Percentiles rank a stretch among this genome's conserved stretches.
These are phyloP conservation scores for Spongilla lacustris DNA, from an alignment of 37 sponge, comb jelly and placozoan genomes.

Conservation along the genomic window DNA sequence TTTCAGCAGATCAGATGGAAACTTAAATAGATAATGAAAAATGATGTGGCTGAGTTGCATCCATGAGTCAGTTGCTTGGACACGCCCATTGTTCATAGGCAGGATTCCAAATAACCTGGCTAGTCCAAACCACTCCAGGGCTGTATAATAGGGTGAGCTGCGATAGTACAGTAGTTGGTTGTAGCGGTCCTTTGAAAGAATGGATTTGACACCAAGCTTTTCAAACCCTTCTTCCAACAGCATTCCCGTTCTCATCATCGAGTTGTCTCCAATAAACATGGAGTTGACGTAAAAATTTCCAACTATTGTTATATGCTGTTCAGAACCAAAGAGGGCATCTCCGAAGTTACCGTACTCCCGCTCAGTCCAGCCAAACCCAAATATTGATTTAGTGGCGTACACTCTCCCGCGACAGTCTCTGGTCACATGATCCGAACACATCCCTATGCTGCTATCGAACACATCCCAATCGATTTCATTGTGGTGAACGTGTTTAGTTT, in stretches of 20 bases:
- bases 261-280: conserved; percentile 9
- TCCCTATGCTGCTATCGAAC: too few relatives aligned
- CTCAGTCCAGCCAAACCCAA: conserved; percentile 14
- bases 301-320: too few relatives aligned
- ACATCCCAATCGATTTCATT: too few relatives aligned
- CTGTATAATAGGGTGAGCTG: not conserved
- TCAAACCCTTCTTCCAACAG: not conserved
- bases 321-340: conserved; percentile 3
- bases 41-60: conserved; percentile 7
- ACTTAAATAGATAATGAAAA: conserved; percentile 8
- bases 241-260: not conserved
- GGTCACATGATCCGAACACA: too few relatives aligned
- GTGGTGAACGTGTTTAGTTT: too few relatives aligned
- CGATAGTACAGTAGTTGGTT: not conserved
- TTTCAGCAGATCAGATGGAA: not conserved
- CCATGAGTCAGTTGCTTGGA: conserved; percentile 11
- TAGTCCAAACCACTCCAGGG: conserved; percentile 4
- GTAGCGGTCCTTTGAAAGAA: not conserved
- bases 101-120: conserved; percentile 12
- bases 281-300: too few relatives aligned
- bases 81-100: not conserved
- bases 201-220: not conserved
- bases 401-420: too few relatives aligned
- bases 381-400: not conserved
- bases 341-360: conserved; percentile 14